Evolutionary conservation across 64 coral and sea anemone genomes (phyloP).

Genomic region (Acropora yongei): DNA sequence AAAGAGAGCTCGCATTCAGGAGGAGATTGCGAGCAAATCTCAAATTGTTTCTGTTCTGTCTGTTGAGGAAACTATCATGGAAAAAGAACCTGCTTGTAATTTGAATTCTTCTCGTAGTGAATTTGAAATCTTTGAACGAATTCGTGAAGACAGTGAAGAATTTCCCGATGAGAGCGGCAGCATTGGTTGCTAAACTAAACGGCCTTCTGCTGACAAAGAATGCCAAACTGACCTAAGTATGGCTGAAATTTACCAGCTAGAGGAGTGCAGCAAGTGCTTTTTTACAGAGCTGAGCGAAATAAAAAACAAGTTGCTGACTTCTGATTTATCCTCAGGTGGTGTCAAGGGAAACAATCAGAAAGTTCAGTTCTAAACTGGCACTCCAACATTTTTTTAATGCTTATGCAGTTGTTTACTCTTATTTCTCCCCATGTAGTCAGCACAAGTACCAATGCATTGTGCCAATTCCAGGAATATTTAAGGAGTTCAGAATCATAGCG

Average conservation of each 20-base stretch:
- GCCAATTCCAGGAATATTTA: slow-evolving; percentile 14
- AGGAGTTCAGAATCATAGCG: slow-evolving; percentile 2
- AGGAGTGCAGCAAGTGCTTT: slow-evolving; percentile 4
- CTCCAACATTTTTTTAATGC: slow-evolving; percentile 19
- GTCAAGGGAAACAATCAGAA: slow-evolving; percentile 8
- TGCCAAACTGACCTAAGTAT: slow-evolving; percentile 25
- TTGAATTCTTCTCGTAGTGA: too few relatives aligned
- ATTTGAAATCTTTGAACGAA: background rate
- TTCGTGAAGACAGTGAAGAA: background rate
- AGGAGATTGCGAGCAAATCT: background rate
- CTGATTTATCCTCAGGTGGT: background rate
- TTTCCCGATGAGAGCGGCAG: background rate
- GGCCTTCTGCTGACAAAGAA: background rate
- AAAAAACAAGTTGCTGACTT: background rate
- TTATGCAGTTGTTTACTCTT: slow-evolving; percentile 22
- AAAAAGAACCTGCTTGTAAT: too few relatives aligned
- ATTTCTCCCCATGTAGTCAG: slow-evolving; percentile 10
- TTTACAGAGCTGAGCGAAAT: background rate
- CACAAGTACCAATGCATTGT: slow-evolving; percentile 26
- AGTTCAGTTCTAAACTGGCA: slow-evolving; percentile 50
- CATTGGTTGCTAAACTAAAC: slow-evolving; percentile 6
- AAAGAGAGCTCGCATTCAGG: background rate
- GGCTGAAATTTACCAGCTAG: background rate
- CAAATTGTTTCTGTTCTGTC: background rate
- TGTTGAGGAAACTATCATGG: background rate